Percentiles rank a stretch among this genome's conserved stretches.
phyloP scores from a whole-genome alignment of 2,888 invertebrate genomes.

The Erebia ligea region DNA sequence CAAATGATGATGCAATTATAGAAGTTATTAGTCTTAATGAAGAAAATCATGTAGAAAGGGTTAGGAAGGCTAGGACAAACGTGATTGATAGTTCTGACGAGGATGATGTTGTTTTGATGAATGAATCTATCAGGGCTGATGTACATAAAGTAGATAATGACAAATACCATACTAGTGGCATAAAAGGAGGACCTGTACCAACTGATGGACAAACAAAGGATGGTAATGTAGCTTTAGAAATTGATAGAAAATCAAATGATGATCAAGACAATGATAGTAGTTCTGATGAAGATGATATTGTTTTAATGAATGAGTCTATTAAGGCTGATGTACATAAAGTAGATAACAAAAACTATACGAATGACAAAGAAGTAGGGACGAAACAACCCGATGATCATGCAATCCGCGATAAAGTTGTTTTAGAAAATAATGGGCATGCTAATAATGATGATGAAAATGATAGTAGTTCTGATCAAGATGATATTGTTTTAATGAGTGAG shows the following conservation, averaged over 20 bases:
- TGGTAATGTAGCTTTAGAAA: neutral
- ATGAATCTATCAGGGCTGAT: constrained; percentile 47
- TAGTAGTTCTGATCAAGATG: neutral
- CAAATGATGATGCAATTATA: constrained; percentile 1
- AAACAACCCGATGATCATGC: constrained; percentile 12
- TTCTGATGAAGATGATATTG: neutral
- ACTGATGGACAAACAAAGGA: constrained; percentile 6
- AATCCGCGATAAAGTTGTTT: neutral
- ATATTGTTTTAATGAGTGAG: constrained; percentile 35
- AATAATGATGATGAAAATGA: neutral
- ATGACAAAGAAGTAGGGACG: constrained; percentile 15
- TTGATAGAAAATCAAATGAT: neutral
- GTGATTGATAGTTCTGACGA: constrained; percentile 51
- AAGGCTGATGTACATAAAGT: constrained; percentile 46
- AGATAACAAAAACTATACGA: constrained; percentile 5
- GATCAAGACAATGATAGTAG: neutral
- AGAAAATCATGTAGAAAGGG: constrained; percentile 20
- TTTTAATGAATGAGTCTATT: constrained; percentile 44
- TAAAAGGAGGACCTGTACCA: constrained; percentile 15
- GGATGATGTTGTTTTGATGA: constrained; percentile 40
- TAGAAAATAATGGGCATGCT: neutral
- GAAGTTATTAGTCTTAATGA: constrained; percentile 18
- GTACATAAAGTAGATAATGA: constrained; percentile 37
- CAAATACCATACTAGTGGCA: constrained; percentile 5
- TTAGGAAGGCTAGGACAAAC: constrained; percentile 39